Evolutionary conservation across 64 coral and sea anemone species (phyloP), one percentile per base, ranked within the genome.

Genomic region (Montipora foliosa): DNA sequence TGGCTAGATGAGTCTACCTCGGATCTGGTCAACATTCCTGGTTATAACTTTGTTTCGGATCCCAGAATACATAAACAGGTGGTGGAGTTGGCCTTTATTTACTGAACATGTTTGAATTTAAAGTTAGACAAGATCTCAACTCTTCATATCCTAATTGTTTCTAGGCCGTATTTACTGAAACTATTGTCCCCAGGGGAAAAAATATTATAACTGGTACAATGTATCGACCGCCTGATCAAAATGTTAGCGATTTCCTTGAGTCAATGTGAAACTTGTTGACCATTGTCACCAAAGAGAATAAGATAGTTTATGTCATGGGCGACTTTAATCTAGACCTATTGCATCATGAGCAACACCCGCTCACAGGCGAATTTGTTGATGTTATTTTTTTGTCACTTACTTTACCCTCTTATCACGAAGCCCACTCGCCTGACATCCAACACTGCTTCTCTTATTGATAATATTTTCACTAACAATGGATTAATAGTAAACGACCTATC

Each of bases 401-500:
- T 88, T 75, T 16, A 47, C 8, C 29, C 85, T 6, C 20, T 88
- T 5, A 74, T 88, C 21, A 88, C 57, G 6, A 52, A 70, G 12
- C 93, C 93, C 11, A 69, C 88, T 1, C 66, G 88, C 85, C 84
- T 85, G 12, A 95, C 80, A 76, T 79, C 81, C 15, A 82, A 79
- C 58, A 87, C 89, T 29, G 70, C 89, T 44, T 80, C 81, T 79
- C 77, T 94, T 58, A 71, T 89, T 72, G 92, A 22, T 22, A 22
- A 22, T 22, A 22, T 22, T 22, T 22, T 22, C 22, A 22, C 22
- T 22, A 22, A 22, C 22, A 22, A 94, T 74, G 92, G 87, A 2
- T 13, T 94, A 67, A 55, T 94, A n/a, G 47, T 94, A 44, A 74
- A 76, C 14, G 85, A 94, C 50, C 72, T 89, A 44, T 94, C 84